Percentiles rank a stretch among this genome's conserved stretches.
These are phyloP conservation scores for Mactromeris polynyma DNA, from an alignment of 2,888 invertebrate species.

Conservation along the genomic window DNA sequence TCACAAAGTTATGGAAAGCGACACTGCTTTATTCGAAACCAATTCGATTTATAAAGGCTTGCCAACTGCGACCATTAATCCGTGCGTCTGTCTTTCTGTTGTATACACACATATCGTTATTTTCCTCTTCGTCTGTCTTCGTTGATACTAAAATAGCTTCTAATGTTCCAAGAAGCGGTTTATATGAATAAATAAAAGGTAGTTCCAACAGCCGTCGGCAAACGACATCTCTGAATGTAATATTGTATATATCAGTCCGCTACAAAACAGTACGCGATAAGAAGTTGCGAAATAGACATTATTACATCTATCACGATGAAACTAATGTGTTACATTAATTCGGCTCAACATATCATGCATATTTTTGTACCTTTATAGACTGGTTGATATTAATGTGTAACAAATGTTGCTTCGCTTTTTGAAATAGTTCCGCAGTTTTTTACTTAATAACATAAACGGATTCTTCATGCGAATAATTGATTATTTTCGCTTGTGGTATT, in stretches of 20 bases:
- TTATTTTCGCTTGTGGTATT: background rate
- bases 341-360: background rate
- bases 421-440: background rate
- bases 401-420: slow-evolving; percentile 14
- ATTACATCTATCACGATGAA: background rate
- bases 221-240: background rate
- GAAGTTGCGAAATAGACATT: background rate
- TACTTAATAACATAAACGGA: background rate
- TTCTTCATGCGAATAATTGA: slow-evolving; percentile 1
- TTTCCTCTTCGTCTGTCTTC: no score
- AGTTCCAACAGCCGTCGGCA: background rate
- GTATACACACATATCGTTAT: no score
- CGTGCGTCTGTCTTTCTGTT: no score
- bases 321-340: slow-evolving; percentile 2
- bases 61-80: no score
- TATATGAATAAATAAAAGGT: background rate
- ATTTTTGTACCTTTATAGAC: background rate
- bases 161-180: background rate
- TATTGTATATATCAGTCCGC: background rate
- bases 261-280: slow-evolving; percentile 1
- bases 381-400: background rate
- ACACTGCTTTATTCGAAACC: no score
- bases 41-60: no score
- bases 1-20: no score
- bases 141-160: no score